Base-by-base conservation (phyloP, 2,113 vertebrate species). In the Ploceus nigricollis region DNA sequence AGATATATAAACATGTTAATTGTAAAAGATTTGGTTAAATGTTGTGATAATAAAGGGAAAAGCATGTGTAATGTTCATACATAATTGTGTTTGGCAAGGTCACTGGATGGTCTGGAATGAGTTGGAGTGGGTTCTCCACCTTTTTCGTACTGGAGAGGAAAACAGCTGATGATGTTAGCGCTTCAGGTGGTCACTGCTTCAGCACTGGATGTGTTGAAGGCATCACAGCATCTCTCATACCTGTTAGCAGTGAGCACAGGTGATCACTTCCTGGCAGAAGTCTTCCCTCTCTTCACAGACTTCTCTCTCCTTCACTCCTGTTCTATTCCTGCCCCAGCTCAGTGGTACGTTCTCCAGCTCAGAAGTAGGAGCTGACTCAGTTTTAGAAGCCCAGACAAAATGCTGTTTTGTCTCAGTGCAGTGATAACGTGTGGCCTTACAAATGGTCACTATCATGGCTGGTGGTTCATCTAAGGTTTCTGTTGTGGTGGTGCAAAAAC, bases 171-270 rank as follows among this genome's bases (percentile, higher is more conserved):
- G 6, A 37, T 30, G 18, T 33, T 17, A 45, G 40, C 20, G 4
- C 68, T 82, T 72, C 20, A n/a, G 25, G 40, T 2, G 1, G 11
- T 39, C 37, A 5, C 54, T 40, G 17, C 80, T 65, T 53, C 47
- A 35, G 68, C 1, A 6, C 9, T 39, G 53, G 42, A 15, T 66
- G 20, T 37, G 28, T 9, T 57, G n/a, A 39, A 53, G 39, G 31
- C 4, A 4, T 47, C 4, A 2, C 48, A 68, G 37, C 37, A 44
- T 48, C 53, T 79, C 65, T 75, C 1, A 0, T 4, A 17, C 15
- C 30, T 3, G 1, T 64, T 83, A 60, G 30, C 70, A 48, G 31
- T 16, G 20, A 48, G 13, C 53, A 70, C 53, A 20, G n/a, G 31
- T 28, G 31, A 61, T 57, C 35, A 10, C 31, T 48, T 85, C 4